Percentiles rank a stretch among this genome's conserved stretches.
Conservation (phyloP, 2,888 invertebrate species). For the Pristionchus japonicus region DNA sequence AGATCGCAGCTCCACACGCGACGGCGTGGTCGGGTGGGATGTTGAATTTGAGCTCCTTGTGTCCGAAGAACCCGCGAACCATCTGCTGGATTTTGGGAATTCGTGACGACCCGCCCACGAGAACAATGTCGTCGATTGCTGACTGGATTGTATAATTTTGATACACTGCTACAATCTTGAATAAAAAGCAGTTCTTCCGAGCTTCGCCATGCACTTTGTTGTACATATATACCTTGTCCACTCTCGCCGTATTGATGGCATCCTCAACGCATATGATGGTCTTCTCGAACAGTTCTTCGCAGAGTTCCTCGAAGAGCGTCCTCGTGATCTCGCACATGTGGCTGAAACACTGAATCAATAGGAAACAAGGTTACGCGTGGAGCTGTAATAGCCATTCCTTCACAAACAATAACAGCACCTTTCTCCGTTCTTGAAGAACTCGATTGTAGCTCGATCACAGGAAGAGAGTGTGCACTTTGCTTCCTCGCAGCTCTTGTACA, state of each 20-base stretch:
- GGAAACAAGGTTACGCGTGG: no score
- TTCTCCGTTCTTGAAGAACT: background rate
- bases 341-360: background rate
- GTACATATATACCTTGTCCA: conserved; percentile 10
- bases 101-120: conserved; percentile 30
- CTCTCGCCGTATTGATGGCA: background rate
- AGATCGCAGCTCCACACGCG: conserved; percentile 7
- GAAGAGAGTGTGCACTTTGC: background rate
- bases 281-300: conserved; percentile 28
- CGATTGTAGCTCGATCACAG: background rate
- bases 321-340: background rate
- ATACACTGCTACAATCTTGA: no score
- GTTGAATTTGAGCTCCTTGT: conserved; percentile 15
- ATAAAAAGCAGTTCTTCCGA: no score
- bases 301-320: background rate
- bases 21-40: conserved; percentile 33
- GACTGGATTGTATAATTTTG: no score
- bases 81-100: conserved; percentile 31
- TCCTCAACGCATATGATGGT: background rate
- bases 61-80: background rate
- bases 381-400: background rate
- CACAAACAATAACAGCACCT: background rate
- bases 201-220: no score
- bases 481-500: background rate
- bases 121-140: conserved; percentile 1